Evolutionary conservation across 2,113 vertebrate species (phyloP), one percentile per base, ranked within the genome.

Genomic region (Heterotilapia buettikoferi): DNA sequence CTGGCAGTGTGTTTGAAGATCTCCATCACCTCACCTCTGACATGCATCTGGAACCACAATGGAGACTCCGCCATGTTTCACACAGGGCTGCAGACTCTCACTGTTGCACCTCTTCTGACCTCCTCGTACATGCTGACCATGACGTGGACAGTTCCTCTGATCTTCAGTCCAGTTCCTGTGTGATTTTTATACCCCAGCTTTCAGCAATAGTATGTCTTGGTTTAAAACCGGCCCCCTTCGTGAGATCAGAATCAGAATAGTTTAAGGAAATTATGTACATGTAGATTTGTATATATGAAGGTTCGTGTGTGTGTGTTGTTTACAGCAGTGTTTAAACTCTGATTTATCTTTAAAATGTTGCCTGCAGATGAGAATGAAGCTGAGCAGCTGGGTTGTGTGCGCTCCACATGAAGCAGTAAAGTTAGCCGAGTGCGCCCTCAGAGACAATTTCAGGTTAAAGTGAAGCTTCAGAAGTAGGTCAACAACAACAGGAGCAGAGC

Each of bases 381-480:
- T 66, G 33, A 66, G 18, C 61, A 66, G 9, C 3, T 63, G 59
- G 19, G 18, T 36, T 66, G 33, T 59, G 24, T 31, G 56, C 2
- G 5, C 6, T 5, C 61, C 61, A 8, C 33, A 68, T 68, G 19
- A 68, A 1, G 19, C 66, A 6, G 68, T 73, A 45, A 26, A 10
- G 40, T 10, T 26, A 73, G 40, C 19, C 2, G 40, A 45, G 21
- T 6, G 6, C 21, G 10, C 33, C 61, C 63, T 76, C 4, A 2
- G 21, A 73, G 68, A 18, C 8, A 9, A 10, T 29, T 29, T 26
- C 68, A 76, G 43, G 24, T 47, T 29, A 19, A 47, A 73, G 21
- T 26, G 68, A 73, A 76, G 40, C 24, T 26, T 19, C 66, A 68
- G 63, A 90, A 91, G 81, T 91, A 86, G 89, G 89, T 90, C 89